Base-by-base conservation (phyloP, 2,113 vertebrate genomes). In the Otolemur garnettii region DNA sequence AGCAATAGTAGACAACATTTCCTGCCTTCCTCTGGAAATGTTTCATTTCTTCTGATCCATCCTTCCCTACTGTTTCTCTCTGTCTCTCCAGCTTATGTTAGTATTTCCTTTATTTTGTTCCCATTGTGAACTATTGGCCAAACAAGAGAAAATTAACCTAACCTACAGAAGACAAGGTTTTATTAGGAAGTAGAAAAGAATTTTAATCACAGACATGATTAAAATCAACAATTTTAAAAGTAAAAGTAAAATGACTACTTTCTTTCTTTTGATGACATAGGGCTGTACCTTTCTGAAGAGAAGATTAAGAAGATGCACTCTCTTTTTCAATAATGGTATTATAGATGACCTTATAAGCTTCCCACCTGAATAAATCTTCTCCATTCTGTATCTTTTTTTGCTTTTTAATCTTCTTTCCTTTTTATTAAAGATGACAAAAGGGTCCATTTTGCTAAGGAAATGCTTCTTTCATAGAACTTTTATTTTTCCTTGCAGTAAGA, bases 71-170 rank as follows among this genome's bases (percentile, higher is more conserved):
- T 9, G 55, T 81, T 86, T 74, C 59, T 87, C 86, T 68, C 87
- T 87, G 17, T 24, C 60, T 75, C 59, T 80, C 30, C 64, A 75
- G 69, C 7, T 57, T 86, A 94, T 83, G 88, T 87, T 89, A 91
- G 55, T 77, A 87, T 88, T 93, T 94, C 59, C 78, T 93, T 95
- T 69, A 59, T 75, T 85, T 94, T 94, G 72, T 38, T 69, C 24
- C n/a, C 64, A 77, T 91, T 89, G 62, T 82, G 82, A 74, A 74
- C 38, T 62, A 79, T 18, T 71, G 55, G 30, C 22, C 59, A 75
- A 81, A 78, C 2, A 77, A 83, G 30, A 72, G 82, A 78, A 89
- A 88, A 94, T 88, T 69, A 92, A 83, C 50, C 82, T 62, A 91
- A 77, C 60, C 60, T 26, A 10, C 21, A 77, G 77, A 75, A 90